Conservation (phyloP, 2,113 vertebrate species). For the Periophthalmodon schlosseri region DNA sequence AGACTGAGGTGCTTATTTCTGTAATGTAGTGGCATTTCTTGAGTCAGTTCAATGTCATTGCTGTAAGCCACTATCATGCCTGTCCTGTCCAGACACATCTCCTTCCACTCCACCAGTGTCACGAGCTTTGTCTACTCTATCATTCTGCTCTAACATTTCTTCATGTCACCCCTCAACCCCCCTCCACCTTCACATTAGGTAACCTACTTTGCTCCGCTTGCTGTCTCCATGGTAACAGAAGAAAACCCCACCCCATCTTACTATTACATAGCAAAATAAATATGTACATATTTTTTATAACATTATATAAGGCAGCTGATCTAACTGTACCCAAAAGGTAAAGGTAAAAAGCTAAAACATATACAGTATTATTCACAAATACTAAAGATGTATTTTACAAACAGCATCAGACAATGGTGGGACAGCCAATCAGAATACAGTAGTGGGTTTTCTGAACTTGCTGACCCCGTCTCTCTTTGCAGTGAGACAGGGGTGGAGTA, state of each 20-base stretch:
- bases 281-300: not conserved
- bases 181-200: conserved; percentile 32
- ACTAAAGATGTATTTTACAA: not conserved
- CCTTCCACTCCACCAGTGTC: conserved; percentile 74
- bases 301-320: not conserved
- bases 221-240: conserved; percentile 47
- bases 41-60: conserved; percentile 37
- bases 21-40: conserved; percentile 3
- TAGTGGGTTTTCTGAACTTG: conserved; percentile 18
- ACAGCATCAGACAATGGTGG: conserved; percentile 4
- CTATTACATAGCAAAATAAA: not conserved
- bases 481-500: conserved; percentile 58
- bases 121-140: conserved; percentile 38
- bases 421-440: not conserved
- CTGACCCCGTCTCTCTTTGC: conserved; percentile 35
- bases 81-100: conserved; percentile 71
- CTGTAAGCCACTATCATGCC: conserved; percentile 57
- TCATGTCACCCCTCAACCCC: conserved; percentile 27
- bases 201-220: conserved; percentile 63
- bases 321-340: not conserved
- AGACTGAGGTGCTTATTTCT: not conserved
- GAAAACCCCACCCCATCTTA: conserved; percentile 10
- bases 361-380: not conserved
- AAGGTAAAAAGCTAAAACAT: not conserved
- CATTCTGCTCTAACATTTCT: conserved; percentile 40